Base-by-base conservation (phyloP, 2,797 vertebrate genomes). In the Pseudochromis fuscus region DNA sequence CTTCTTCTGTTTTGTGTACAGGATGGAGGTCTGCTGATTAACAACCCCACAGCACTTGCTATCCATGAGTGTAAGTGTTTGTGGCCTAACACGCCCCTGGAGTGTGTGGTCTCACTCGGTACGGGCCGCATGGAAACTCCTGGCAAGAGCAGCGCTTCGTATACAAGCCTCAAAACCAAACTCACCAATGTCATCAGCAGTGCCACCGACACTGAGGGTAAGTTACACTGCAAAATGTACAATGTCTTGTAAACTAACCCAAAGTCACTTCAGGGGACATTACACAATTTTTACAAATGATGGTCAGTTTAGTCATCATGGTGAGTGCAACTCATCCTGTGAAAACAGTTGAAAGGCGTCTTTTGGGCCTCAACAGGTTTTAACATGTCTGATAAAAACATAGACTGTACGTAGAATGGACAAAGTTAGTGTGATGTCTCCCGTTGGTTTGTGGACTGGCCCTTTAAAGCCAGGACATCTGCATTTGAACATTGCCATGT, bases 181-280 rank as follows among this genome's bases (percentile, higher is more conserved):
- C 90, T 99, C 56, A 94, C 91, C 0, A 96, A 98, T 1, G 95
- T 98, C 72, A 99, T 99, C 90, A 99, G 95, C 94, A 99, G 97
- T 19, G 98, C 98, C 57, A 99, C 98, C 1, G 97, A 99, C 77
- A 99, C 98, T 0, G 97, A 99, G 91, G 98, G 97, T 98, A 76
- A 83, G 95, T 90, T 48, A 44, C 42, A 3, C 21, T 15, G 21
- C 42, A n/a, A 9, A 50, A 21, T 4, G 27, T 27, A n/a, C n/a
- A n/a, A n/a, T n/a, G n/a, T n/a, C n/a, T n/a, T 40, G 3, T 35
- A 8, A 35, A 52, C 13, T 38, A 13, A 35, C 16, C 4, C 28
- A 10, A 45, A 5, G 1, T 8, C 13, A 31, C 35, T n/a, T 40
- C 19, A 52, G 27, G n/a, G 60, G 12, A 42, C 24, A 38, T 7